Evolutionary conservation across 2,888 invertebrate genomes (phyloP).

Genomic region (Drosophila neutralis): DNA sequence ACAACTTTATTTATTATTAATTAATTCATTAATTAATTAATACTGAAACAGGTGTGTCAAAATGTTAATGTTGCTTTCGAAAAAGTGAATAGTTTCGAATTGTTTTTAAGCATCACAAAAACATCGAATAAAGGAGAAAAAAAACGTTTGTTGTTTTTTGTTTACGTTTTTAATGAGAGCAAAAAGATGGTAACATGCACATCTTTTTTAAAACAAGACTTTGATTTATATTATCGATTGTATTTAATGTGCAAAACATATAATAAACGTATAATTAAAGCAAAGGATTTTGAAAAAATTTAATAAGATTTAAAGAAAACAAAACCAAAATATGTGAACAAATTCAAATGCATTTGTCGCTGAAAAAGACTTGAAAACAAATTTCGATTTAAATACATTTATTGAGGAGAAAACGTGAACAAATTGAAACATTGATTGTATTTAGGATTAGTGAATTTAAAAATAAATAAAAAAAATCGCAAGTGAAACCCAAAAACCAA

Average conservation of each 20-base stretch:
- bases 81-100: slow-evolving; percentile 51
- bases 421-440: slow-evolving; percentile 74
- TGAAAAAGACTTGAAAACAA: slow-evolving; percentile 78
- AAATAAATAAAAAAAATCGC: slow-evolving; percentile 45
- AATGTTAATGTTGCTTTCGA: slow-evolving; percentile 48
- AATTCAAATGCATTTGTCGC: slow-evolving; percentile 80
- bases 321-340: slow-evolving; percentile 68
- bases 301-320: slow-evolving; percentile 54
- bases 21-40: slow-evolving; percentile 11
- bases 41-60: slow-evolving; percentile 29
- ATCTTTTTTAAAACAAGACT: slow-evolving; percentile 64
- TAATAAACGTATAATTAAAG: slow-evolving; percentile 68
- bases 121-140: slow-evolving; percentile 47
- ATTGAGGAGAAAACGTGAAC: slow-evolving; percentile 61
- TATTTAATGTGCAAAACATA: slow-evolving; percentile 70
- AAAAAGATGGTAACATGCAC: slow-evolving; percentile 33
- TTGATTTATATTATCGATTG: slow-evolving; percentile 63
- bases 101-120: slow-evolving; percentile 40
- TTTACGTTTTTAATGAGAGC: slow-evolving; percentile 58
- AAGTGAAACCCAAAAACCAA: slow-evolving; percentile 38
- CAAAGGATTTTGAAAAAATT: slow-evolving; percentile 75
- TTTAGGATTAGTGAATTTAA: slow-evolving; percentile 78
- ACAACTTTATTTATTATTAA: slow-evolving; percentile 18
- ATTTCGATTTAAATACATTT: slow-evolving; percentile 78
- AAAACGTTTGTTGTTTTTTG: slow-evolving; percentile 60